Evolutionary conservation across 2,888 invertebrate genomes (phyloP).

Genomic region (Elmis aenea): DNA sequence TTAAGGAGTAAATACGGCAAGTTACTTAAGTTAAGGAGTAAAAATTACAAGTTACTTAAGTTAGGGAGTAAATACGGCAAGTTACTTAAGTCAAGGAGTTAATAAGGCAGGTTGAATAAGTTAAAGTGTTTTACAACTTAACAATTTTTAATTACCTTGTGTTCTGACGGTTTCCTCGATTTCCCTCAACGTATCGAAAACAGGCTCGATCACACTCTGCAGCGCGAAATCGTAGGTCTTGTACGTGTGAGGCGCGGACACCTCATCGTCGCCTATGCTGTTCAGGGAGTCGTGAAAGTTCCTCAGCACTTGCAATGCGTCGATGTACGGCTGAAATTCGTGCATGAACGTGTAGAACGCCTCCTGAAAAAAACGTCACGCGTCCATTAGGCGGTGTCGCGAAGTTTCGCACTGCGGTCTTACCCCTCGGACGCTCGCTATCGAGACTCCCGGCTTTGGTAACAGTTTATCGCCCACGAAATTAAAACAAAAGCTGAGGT

Average conservation of each 20-base stretch:
- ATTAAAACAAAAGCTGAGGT: conserved; percentile 35
- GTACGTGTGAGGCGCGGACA: conserved; percentile 33
- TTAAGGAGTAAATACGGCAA: too few species aligned
- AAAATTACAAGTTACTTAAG: too few species aligned
- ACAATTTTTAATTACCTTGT: conserved; percentile 37
- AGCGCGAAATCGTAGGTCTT: conserved; percentile 34
- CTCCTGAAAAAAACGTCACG: conserved; percentile 19
- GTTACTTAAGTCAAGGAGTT: too few species aligned
- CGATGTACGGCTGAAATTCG: conserved; percentile 38
- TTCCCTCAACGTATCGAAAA: conserved; percentile 31
- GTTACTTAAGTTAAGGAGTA: too few species aligned
- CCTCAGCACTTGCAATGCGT: conserved; percentile 36
- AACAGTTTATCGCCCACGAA: conserved; percentile 32
- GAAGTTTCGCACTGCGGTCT: too few species aligned
- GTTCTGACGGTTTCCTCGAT: conserved; percentile 35
- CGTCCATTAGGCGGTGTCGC: too few species aligned
- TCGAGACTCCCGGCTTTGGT: conserved; percentile 34
- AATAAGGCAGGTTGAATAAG: too few species aligned
- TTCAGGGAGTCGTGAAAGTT: conserved; percentile 29
- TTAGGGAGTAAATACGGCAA: too few species aligned
- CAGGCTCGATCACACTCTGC: conserved; percentile 32
- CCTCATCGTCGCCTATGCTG: conserved; percentile 1
- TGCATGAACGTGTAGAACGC: conserved; percentile 29
- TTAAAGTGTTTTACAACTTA: background rate
- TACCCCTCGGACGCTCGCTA: conserved; percentile 34